phyloP scores from a whole-genome alignment of 1,140 invertebrate genomes.

The Macrobrachium nipponense region DNA sequence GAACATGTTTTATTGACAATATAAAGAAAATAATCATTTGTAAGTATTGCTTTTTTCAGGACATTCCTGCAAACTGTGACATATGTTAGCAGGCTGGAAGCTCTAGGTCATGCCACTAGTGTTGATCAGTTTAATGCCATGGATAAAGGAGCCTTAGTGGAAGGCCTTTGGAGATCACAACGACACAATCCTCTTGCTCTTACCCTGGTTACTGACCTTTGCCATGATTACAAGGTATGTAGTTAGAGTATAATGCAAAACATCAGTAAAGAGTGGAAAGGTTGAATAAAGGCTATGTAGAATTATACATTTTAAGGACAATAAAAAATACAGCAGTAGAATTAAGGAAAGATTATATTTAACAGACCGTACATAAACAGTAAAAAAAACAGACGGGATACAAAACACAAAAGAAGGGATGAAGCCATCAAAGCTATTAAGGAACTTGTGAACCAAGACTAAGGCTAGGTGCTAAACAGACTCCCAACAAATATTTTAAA shows the following conservation, averaged over 20 bases:
- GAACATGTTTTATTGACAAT: background rate
- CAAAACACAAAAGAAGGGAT: too few species aligned
- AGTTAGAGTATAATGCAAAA: too few species aligned
- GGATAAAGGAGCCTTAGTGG: conserved; percentile 58
- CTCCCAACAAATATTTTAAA: too few species aligned
- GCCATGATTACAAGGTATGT: conserved; percentile 60
- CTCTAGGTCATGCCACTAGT: conserved; percentile 45
- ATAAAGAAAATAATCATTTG: background rate
- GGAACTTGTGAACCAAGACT: too few species aligned
- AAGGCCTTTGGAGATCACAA: conserved; percentile 61
- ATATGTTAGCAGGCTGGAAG: conserved; percentile 58
- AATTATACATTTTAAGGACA: background rate
- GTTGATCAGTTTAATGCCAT: conserved; percentile 44
- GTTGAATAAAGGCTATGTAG: background rate
- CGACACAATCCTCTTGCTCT: conserved; percentile 57
- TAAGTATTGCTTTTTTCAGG: conserved; percentile 18
- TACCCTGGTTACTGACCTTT: conserved; percentile 56
- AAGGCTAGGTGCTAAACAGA: too few species aligned
- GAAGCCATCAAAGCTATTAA: too few species aligned
- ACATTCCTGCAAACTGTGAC: conserved; percentile 46
- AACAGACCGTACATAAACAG: too few species aligned
- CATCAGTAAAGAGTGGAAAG: background rate
- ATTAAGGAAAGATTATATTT: too few species aligned
- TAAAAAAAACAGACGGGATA: too few species aligned
- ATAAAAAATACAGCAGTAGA: too few species aligned